Evolutionary conservation across 2,888 invertebrate species (phyloP).

Genomic region (Cataglyphis albicans): DNA sequence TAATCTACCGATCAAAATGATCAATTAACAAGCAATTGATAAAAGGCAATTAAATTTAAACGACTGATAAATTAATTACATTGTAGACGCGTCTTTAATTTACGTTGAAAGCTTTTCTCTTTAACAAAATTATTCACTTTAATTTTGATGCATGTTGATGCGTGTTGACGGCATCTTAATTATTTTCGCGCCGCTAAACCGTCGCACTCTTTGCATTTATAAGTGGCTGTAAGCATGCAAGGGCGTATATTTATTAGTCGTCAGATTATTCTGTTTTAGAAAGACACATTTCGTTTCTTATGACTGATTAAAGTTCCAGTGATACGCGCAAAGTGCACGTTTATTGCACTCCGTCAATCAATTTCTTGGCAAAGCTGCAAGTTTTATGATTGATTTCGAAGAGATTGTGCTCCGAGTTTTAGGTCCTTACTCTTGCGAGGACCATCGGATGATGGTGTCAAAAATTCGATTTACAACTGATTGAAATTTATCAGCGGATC

Average conservation of each 20-base stretch:
- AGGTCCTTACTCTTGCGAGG: not conserved
- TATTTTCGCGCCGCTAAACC: not conserved
- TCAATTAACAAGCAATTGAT: not conserved
- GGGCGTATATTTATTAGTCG: not conserved
- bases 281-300: not conserved
- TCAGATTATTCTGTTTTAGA: not conserved
- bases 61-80: constrained; percentile 7
- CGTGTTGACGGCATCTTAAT: constrained; percentile 21
- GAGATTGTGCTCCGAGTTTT: not conserved
- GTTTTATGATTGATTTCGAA: not conserved
- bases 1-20: not conserved
- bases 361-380: not conserved
- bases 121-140: constrained; percentile 33
- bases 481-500: not conserved
- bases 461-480: not conserved
- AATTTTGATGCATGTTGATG: constrained; percentile 21
- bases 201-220: constrained; percentile 5
- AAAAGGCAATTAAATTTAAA: constrained; percentile 7
- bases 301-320: not conserved
- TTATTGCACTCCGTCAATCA: not conserved
- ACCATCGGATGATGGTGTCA: not conserved
- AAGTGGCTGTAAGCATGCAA: not conserved
- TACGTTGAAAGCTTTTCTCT: not conserved
- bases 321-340: not conserved
- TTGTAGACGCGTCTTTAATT: constrained; percentile 1